phyloP scores from a whole-genome alignment of 2,113 vertebrate genomes.

The Ptychochromis oligacanthus region DNA sequence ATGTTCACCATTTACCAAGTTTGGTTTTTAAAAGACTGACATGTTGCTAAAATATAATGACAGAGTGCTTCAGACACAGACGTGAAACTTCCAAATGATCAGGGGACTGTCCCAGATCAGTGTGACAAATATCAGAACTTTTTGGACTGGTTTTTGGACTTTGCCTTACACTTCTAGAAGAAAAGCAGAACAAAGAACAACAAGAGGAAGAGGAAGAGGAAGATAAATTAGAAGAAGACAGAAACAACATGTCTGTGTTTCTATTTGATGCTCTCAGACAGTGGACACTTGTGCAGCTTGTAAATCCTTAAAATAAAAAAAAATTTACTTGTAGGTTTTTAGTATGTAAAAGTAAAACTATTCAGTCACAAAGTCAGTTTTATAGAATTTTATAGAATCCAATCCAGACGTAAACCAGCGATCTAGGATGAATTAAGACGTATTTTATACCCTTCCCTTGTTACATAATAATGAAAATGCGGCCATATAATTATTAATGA shows the following conservation, averaged over 20 bases:
- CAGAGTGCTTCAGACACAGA: too few species aligned
- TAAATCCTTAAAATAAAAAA: background rate
- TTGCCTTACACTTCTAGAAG: background rate
- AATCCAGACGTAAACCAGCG: background rate
- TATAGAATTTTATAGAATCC: background rate
- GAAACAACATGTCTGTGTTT: background rate
- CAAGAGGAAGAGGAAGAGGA: background rate
- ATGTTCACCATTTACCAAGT: background rate
- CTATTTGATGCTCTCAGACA: background rate
- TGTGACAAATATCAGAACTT: background rate
- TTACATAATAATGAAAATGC: background rate
- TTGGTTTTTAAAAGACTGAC: too few species aligned
- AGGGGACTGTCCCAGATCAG: background rate
- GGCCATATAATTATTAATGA: background rate
- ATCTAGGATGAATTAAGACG: background rate
- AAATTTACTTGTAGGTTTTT: background rate
- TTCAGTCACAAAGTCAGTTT: background rate
- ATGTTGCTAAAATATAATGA: too few species aligned
- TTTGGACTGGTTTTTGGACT: too few species aligned
- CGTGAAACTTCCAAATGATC: too few species aligned
- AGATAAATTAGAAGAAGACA: background rate
- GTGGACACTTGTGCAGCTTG: background rate
- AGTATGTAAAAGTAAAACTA: background rate
- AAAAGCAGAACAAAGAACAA: background rate
- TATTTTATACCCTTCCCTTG: background rate